Conservation (phyloP, 2,888 invertebrate species). For the Chirona hameri region DNA sequence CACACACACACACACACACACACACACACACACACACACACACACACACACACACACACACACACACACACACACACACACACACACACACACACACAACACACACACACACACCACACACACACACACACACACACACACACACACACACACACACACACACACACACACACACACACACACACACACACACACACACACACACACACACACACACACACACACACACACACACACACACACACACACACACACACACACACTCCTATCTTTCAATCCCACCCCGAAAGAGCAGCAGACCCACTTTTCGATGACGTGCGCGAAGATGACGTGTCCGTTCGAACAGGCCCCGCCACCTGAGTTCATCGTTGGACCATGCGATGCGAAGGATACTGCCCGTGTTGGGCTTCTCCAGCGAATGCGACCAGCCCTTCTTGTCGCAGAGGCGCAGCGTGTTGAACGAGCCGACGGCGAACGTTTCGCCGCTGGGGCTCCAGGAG, state of each 20-base stretch:
- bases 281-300: background rate
- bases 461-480: conserved; percentile 85
- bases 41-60: no score
- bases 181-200: no score
- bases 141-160: no score
- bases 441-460: conserved; percentile 89
- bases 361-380: conserved; percentile 96
- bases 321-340: conserved; percentile 83
- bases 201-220: no score
- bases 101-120: no score
- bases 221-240: background rate
- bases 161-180: no score
- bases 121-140: no score
- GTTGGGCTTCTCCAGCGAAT: conserved; percentile 70
- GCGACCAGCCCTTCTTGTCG: conserved; percentile 70
- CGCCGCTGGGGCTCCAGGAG: conserved; percentile 87
- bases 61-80: no score
- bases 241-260: background rate
- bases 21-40: no score
- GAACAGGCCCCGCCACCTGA: conserved; percentile 94
- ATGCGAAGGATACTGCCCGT: conserved; percentile 86
- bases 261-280: no score
- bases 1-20: no score
- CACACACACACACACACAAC: no score
- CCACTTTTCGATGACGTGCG: conserved; percentile 81